Evolutionary conservation across 1,140 invertebrate species (phyloP), one percentile per base, ranked within the genome.

Genomic region (Bacillus rossius): DNA sequence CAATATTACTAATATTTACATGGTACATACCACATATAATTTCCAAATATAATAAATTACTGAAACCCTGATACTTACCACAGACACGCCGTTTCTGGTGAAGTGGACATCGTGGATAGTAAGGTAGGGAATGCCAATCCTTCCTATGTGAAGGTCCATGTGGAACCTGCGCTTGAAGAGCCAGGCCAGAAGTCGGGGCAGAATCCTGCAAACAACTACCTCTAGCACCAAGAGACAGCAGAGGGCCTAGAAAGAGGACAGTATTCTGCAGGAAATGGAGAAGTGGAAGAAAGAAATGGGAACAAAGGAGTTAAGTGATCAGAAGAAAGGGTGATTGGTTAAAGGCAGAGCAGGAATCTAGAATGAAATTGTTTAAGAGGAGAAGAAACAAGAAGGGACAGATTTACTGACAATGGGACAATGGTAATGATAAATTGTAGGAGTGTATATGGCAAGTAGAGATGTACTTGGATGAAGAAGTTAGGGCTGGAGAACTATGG

Each of bases 141-240:
- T 77, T 2, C 86, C 85, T 42, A 88, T 83, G 62, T 81, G 81
- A 22, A 87, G 70, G 64, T 84, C 78, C 52, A 87, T 81, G 68
- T 83, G 81, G 63, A 83, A 84, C 66, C 79, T 80, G 65, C 80
- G 75, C 70, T 84, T 84, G 23, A 87, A 82, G 14, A 84, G 67
- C 84, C 85, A 87, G 69, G 82, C 79, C 53, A 86, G 66, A n/a
- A 84, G 63, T 69, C 77, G 80, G 61, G 86, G 85, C 40, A 88
- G 64, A 25, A 87, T 66, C 79, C 86, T 88, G 71, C 61, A 66
- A 67, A n/a, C 59, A 62, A 43, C 61, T 58, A 58, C 26, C 50
- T 42, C 26, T 29, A 20, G n/a, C 37, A 7, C 17, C 20, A n/a
- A 3, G 14, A 10, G 14, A 17, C n/a, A 7, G 23, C 13, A 1